Evolutionary conservation across 64 coral and sea anemone genomes (phyloP).

Genomic region (Porites lutea): DNA sequence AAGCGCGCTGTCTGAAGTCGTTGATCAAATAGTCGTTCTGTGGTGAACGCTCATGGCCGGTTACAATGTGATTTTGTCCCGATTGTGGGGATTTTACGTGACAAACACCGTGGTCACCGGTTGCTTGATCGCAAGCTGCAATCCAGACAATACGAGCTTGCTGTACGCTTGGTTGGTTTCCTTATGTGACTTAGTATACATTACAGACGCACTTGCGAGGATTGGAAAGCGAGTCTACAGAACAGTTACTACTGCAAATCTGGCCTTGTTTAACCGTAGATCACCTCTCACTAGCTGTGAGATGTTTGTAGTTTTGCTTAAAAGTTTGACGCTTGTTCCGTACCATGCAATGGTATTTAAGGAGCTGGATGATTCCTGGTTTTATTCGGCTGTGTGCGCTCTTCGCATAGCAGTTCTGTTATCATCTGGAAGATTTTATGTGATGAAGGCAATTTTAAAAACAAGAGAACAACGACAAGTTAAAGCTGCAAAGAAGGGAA

Average conservation of each 20-base stretch:
- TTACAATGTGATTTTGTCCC: background rate
- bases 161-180: constrained; percentile 55
- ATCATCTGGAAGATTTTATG: constrained; percentile 1
- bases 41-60: background rate
- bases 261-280: background rate
- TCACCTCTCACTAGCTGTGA: background rate
- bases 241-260: background rate
- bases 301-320: background rate
- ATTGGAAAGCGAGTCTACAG: background rate
- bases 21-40: background rate
- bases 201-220: constrained; percentile 34
- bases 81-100: constrained; percentile 50
- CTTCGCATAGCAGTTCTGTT: background rate
- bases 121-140: constrained; percentile 43
- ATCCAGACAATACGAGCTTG: constrained; percentile 28
- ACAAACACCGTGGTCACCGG: constrained; percentile 36
- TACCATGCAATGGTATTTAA: background rate
- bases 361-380: background rate
- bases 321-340: background rate
- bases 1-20: background rate
- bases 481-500: background rate
- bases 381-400: background rate
- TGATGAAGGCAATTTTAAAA: background rate
- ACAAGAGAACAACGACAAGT: background rate
- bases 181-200: constrained; percentile 66